Conservation (phyloP, 37 sponge, comb jelly and placozoan species). For the Tethya wilhelma region DNA sequence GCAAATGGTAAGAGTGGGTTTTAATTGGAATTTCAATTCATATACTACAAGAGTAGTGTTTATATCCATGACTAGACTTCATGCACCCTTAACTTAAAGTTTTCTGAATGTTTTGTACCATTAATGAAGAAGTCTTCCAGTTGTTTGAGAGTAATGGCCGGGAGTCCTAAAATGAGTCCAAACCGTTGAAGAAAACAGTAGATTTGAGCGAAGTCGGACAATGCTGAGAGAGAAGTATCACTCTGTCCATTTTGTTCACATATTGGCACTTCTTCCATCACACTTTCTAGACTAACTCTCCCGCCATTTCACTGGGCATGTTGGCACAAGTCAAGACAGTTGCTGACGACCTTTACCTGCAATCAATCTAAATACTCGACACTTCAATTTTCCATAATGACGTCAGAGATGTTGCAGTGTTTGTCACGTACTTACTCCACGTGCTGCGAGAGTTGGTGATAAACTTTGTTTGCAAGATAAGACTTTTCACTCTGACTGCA, state of each 20-base stretch:
- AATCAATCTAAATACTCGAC: too few relatives aligned
- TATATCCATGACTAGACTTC: too few relatives aligned
- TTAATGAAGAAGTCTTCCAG: slow-evolving; percentile 56
- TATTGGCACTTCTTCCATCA: too few relatives aligned
- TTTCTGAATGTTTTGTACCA: slow-evolving; percentile 19
- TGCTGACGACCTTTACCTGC: not conserved
- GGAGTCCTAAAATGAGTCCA: slow-evolving; percentile 20
- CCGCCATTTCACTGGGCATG: too few relatives aligned
- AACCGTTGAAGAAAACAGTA: slow-evolving; percentile 52
- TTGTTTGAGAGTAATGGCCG: slow-evolving; percentile 30
- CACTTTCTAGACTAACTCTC: too few relatives aligned
- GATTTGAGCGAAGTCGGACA: slow-evolving; percentile 58
- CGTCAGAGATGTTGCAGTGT: not conserved
- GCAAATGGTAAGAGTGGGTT: too few relatives aligned
- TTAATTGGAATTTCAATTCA: too few relatives aligned
- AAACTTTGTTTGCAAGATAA: not conserved
- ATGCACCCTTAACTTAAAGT: too few relatives aligned
- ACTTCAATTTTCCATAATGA: too few relatives aligned
- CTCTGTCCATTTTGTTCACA: not conserved
- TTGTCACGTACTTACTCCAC: not conserved
- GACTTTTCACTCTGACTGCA: too few relatives aligned
- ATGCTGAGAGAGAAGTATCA: slow-evolving; percentile 1
- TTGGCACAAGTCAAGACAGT: slow-evolving; percentile 2
- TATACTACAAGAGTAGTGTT: too few relatives aligned
- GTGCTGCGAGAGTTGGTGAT: not conserved